Conservation (phyloP, 2,113 vertebrate species). For the Syngnathus typhle region DNA sequence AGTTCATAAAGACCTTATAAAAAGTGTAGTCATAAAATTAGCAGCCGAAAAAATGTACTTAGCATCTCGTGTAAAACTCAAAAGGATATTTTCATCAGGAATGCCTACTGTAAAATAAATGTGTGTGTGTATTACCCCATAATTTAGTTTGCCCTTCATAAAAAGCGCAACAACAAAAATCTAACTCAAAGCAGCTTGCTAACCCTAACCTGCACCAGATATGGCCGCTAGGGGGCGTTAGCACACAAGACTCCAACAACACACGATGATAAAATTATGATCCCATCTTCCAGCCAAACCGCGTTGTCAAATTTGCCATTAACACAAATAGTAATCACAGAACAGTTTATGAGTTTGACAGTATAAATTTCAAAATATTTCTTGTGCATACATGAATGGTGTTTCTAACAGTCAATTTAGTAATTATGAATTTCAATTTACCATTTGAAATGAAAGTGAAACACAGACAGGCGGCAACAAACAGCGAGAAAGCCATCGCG, state of each 20-base stretch:
- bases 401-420: background rate
- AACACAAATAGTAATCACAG: background rate
- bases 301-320: conserved; percentile 35
- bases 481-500: conserved; percentile 47
- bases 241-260: conserved; percentile 44
- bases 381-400: background rate
- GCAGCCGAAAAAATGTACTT: conserved; percentile 73
- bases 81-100: conserved; percentile 62
- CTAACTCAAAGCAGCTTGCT: conserved; percentile 55
- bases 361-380: background rate
- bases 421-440: background rate
- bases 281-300: conserved; percentile 16
- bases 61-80: conserved; percentile 66
- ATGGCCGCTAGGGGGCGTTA: conserved; percentile 65
- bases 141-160: conserved; percentile 65
- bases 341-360: background rate
- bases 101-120: conserved; percentile 36
- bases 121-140: conserved; percentile 24
- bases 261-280: too few species aligned
- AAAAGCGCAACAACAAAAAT: conserved; percentile 27
- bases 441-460: background rate
- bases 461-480: conserved; percentile 10
- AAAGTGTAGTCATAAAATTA: conserved; percentile 74
- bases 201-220: background rate
- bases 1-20: conserved; percentile 75